Evolutionary conservation across 1,140 invertebrate species (phyloP), one percentile per base, ranked within the genome.

Genomic region (Hyles euphorbiae): DNA sequence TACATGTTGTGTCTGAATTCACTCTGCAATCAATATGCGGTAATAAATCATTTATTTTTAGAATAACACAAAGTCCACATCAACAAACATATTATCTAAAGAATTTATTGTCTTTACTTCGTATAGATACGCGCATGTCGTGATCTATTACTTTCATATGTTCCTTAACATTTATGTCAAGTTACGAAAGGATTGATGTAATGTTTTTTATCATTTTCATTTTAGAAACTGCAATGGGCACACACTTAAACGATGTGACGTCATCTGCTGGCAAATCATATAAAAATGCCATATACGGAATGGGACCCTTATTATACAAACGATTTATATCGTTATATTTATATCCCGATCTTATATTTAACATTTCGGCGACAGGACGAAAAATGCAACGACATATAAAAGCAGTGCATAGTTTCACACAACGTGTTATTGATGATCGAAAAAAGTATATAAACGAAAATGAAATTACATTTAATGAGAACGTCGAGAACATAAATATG

Each of bases 1-100:
- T 93, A 68, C 91, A 92, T 0, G 90, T 92, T 60, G 84, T 96
- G 10, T 93, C 94, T 1, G 88, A 93, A 33, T 95, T 93, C 74
- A 92, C 96, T 8, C 82, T 97, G 46, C 95, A 96, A 56, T 72
- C 76, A 11, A 82, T 86, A 50, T 86, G 81, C 59, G 83, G 81
- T 86, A 74, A 67, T 58, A 54, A 45, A 58, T 47, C 46, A 12
- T 33, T 5, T 54, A 47, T 61, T 61, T 6, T 32, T 50, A 12
- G n/a, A 50, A 5, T 50, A 7, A 1, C 36, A 8, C 5, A 5
- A 40, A 8, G 36, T 40, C 8, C 36, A 8, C 22, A 22, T 22
- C 22, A 22, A 22, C 2, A 22, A 22, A 22, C 22, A 22, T 2
- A 22, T 22, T 22, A 22, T 22, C 22, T 22, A 22, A 22, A 22